Base-by-base conservation (phyloP, 2,888 invertebrate genomes). In the Torymus auratus region DNA sequence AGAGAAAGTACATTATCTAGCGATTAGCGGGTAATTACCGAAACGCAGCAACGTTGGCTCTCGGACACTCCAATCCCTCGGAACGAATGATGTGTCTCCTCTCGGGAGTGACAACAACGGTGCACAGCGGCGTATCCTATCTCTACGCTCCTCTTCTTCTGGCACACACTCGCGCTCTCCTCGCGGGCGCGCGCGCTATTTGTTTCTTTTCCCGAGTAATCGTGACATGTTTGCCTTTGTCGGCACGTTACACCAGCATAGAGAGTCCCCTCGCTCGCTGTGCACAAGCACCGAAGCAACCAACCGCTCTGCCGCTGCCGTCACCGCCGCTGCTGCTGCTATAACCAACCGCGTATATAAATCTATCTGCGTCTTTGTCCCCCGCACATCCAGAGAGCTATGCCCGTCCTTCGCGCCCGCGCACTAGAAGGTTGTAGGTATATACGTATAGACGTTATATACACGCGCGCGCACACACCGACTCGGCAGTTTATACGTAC, bases 191-290 rank as follows among this genome's bases (percentile, higher is more conserved):
- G 41, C 41, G 41, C 41, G 41, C 67, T 60, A 61, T 78, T 78
- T 68, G 52, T 23, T 58, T 52, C 53, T 72, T 41, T 17, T 55
- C 23, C 55, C 15, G 7, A 41, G 10, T 14, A 61, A 20, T 55
- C 55, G 72, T 68, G 72, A 72, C 78, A 78, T 78, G 60, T 69
- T 76, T 69, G 55, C 15, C 62, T 78, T 72, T 65, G 65, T 67
- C 56, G 72, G 23, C 71, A 58, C 41, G 41, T 41, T 41, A 41
- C 7, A 41, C 41, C 7, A 7, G 41, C 41, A 41, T 5, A 41
- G 41, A 0, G 41, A 41, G 7, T 41, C 41, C 7, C 41, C 41
- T 41, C 7, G 5, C 41, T 41, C 41, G 41, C 7, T 41, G 41
- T 41, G 41, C 41, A 41, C 7, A 41, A 7, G 41, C 41, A 41